Evolutionary conservation across 1,140 invertebrate species (phyloP).

Genomic region (Phortica variegata): DNA sequence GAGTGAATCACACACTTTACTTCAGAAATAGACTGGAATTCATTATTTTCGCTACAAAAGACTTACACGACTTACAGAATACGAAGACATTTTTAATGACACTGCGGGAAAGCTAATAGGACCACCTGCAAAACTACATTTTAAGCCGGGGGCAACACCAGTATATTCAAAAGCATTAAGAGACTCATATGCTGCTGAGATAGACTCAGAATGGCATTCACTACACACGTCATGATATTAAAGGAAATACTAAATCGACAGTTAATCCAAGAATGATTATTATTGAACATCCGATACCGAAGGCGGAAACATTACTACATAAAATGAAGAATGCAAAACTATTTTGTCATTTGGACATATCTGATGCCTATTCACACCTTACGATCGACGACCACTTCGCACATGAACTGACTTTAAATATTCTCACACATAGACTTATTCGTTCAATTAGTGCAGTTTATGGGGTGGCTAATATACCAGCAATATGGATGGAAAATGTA

Average conservation of each 20-base stretch:
- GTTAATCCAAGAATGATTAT: conserved; percentile 29
- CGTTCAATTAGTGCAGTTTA: conserved; percentile 23
- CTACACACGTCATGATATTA: conserved; percentile 1
- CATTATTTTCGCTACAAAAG: no score
- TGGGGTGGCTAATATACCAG: conserved; percentile 16
- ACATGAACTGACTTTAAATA: conserved; percentile 6
- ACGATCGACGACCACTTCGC: conserved; percentile 9
- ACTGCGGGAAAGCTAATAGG: neutral
- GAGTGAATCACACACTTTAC: no score
- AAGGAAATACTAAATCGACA: no score
- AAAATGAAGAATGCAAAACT: conserved; percentile 17
- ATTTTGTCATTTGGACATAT: conserved; percentile 2
- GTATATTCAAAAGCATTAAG: neutral
- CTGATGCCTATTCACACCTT: conserved; percentile 3
- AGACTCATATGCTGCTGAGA: conserved; percentile 18
- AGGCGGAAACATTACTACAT: no score
- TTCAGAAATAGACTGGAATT: no score
- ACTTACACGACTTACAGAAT: no score
- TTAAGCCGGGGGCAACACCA: neutral
- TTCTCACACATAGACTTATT: conserved; percentile 39
- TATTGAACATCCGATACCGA: no score
- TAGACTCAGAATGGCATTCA: conserved; percentile 19
- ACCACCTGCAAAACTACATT: conserved; percentile 5
- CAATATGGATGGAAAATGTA: conserved; percentile 22
- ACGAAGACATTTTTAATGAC: no score